These are phyloP conservation scores for Oxyura jamaicensis DNA, from an alignment of 2,113 vertebrate species.

Conservation along the genomic window DNA sequence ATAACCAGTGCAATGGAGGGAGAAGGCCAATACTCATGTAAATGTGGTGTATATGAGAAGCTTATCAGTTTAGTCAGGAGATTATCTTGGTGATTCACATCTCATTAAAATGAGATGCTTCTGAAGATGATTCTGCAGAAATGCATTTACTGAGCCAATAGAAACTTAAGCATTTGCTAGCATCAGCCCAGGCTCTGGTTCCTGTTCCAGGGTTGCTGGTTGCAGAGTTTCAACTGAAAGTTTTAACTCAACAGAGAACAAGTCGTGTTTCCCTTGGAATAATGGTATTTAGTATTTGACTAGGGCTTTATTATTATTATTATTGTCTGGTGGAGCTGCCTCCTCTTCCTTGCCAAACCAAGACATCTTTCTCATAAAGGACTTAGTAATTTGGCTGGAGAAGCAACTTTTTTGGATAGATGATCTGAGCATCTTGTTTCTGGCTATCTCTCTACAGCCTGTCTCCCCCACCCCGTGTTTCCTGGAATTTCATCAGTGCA, in stretches of 20 bases:
- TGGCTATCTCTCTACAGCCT: background rate
- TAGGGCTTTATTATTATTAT: background rate
- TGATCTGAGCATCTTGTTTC: constrained; percentile 36
- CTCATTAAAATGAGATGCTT: constrained; percentile 38
- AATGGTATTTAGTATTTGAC: background rate
- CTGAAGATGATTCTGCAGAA: constrained; percentile 4
- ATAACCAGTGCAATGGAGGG: background rate
- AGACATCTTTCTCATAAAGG: constrained; percentile 40
- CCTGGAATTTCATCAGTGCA: constrained; percentile 1
- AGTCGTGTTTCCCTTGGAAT: background rate
- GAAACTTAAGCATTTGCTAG: background rate
- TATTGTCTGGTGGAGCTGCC: background rate
- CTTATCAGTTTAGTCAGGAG: background rate
- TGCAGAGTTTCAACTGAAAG: background rate
- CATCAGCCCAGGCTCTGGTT: background rate
- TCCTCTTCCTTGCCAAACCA: constrained; percentile 16
- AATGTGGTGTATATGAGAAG: background rate
- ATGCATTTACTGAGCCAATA: background rate
- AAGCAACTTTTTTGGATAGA: background rate
- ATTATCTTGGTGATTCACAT: constrained; percentile 5
- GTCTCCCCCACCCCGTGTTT: background rate
- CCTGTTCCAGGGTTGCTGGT: background rate
- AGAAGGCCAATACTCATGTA: background rate
- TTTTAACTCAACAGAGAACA: background rate
- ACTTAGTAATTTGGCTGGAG: constrained; percentile 30